These are phyloP conservation scores for Acutogordius australiensis DNA, from an alignment of 2,888 invertebrate genomes.

Conservation along the genomic window DNA sequence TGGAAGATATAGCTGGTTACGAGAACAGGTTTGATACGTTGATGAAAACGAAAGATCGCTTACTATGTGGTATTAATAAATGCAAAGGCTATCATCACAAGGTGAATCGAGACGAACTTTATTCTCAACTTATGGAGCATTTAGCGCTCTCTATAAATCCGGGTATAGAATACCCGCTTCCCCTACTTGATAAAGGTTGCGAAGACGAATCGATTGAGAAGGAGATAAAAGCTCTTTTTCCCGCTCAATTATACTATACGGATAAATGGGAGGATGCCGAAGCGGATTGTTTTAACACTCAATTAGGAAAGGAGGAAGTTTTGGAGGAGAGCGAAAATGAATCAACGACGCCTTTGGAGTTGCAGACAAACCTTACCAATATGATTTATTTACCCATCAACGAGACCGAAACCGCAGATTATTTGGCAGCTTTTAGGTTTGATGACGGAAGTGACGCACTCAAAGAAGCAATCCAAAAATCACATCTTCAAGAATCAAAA, in stretches of 20 bases:
- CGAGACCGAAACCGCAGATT: not conserved
- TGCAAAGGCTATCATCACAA: too few species aligned
- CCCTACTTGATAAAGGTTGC: not conserved
- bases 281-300: not conserved
- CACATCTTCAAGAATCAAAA: too few species aligned
- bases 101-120: not conserved
- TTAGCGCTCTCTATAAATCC: not conserved
- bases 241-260: not conserved
- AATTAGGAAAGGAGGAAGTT: not conserved
- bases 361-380: not conserved
- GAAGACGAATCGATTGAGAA: not conserved
- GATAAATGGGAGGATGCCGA: not conserved
- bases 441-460: not conserved
- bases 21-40: not conserved
- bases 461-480: too few species aligned
- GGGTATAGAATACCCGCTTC: not conserved
- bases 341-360: not conserved
- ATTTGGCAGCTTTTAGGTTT: not conserved
- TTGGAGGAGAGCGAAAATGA: not conserved
- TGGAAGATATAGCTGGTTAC: not conserved
- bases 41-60: not conserved
- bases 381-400: too few species aligned
- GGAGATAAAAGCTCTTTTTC: not conserved
- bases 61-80: too few species aligned
- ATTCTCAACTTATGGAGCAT: not conserved